Evolutionary conservation across 2,888 invertebrate species (phyloP).

Genomic region (Drosophila meridiana): DNA sequence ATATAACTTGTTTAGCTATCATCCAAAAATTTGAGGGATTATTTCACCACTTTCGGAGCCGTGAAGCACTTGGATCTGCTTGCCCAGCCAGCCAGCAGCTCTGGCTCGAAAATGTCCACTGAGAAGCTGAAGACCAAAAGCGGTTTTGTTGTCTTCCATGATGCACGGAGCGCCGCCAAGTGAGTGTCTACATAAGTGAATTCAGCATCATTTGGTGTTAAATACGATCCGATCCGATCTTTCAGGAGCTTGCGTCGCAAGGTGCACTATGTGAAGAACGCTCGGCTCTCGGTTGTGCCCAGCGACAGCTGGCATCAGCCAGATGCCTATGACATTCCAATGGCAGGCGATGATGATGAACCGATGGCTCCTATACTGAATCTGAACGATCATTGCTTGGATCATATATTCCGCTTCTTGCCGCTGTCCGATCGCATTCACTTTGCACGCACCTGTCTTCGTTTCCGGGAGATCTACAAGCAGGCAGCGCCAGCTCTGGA

Average conservation of each 20-base stretch:
- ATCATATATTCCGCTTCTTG: constrained; percentile 44
- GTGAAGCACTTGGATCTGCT: constrained; percentile 36
- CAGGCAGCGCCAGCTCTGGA: constrained; percentile 38
- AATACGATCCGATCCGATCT: not conserved
- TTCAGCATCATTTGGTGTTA: too few relatives aligned
- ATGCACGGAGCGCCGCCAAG: constrained; percentile 50
- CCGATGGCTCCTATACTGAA: constrained; percentile 34
- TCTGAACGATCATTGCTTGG: constrained; percentile 68
- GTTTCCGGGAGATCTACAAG: constrained; percentile 54
- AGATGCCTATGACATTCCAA: constrained; percentile 18
- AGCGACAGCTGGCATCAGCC: constrained; percentile 70
- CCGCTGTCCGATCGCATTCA: constrained; percentile 55
- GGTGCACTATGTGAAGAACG: constrained; percentile 28
- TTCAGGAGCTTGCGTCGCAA: constrained; percentile 28
- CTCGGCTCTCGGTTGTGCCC: constrained; percentile 43
- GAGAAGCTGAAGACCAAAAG: not conserved
- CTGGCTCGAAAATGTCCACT: not conserved
- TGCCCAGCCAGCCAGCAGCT: too few relatives aligned
- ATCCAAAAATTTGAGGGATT: not conserved
- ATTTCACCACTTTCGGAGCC: constrained; percentile 45
- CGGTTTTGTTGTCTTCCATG: constrained; percentile 39
- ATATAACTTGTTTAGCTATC: constrained; percentile 31
- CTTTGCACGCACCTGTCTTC: constrained; percentile 64
- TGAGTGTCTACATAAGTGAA: constrained; percentile 12
- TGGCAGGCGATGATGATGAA: not conserved